Evolutionary conservation across 2,888 invertebrate genomes (phyloP), one percentile per base, ranked within the genome.

Genomic region (Hyppa rectilinea): DNA sequence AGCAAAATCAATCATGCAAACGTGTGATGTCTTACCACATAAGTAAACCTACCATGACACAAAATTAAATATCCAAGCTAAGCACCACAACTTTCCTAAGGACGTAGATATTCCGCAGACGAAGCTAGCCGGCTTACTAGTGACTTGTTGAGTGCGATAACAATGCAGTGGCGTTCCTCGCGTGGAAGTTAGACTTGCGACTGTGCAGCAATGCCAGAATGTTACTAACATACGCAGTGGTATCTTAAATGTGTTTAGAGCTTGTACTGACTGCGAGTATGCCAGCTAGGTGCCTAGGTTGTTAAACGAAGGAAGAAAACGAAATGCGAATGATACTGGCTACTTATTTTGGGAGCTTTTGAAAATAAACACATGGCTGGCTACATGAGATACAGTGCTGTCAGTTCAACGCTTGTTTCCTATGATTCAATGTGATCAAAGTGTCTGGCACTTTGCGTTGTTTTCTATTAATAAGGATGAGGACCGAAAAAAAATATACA

Each of bases 121-220:
- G 52, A 58, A 52, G 56, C 72, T 17, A n/a, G 53, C 52, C 60
- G 29, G 43, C 63, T 72, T 43, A 43, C 52, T 26, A 45, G 47
- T 70, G 80, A 70, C 75, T 78, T 70, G 80, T 80, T 78, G 75
- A 80, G 61, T 63, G 60, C 60, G 66, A 80, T 64, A 78, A 66
- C 69, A 70, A 80, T 74, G 71, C 70, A 71, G 43, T 7, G 55
- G 53, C 36, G 50, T 59, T 49, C 59, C 23, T 50, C 59, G 53
- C 38, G 26, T 52, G 47, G 43, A 78, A 75, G 43, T 78, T 71
- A 38, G 52, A 29, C 36, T 49, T 40, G 47, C 36, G 26, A 71
- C 23, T 52, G 45, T 61, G 49, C 61, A 50, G 43, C 29, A n/a
- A 64, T 65, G 58, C 58, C 17, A 55, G 60, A 56, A 75, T 63